These are phyloP conservation scores for Characodon lateralis DNA, from an alignment of 2,797 vertebrate genomes.

Conservation along the genomic window DNA sequence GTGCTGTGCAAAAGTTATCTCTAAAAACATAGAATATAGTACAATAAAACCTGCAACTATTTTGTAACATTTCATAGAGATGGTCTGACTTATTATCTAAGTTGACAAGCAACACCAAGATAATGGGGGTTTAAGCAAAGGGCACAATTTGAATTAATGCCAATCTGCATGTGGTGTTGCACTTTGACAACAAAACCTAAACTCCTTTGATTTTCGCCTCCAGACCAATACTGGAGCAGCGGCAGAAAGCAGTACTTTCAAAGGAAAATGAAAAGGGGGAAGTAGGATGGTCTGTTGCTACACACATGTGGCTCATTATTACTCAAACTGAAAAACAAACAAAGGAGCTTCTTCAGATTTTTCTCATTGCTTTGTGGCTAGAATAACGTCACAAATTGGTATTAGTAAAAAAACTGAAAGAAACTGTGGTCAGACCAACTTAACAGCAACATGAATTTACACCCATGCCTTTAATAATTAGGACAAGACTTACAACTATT, in stretches of 20 bases:
- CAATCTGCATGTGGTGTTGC: background rate
- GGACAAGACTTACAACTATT: too few species aligned
- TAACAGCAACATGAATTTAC: background rate
- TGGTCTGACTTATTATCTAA: too few species aligned
- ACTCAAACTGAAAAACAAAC: background rate
- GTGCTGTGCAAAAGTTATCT: background rate
- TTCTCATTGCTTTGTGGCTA: background rate
- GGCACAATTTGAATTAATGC: background rate
- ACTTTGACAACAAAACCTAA: background rate
- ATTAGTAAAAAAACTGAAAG: background rate
- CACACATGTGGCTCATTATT: background rate
- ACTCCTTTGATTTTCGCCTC: background rate
- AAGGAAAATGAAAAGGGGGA: constrained; percentile 9
- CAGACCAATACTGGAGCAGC: constrained; percentile 16
- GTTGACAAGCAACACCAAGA: background rate
- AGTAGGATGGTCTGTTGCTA: background rate
- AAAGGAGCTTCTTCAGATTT: background rate
- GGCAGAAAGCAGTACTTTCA: constrained; percentile 21
- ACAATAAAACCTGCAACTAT: too few species aligned
- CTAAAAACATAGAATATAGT: too few species aligned
- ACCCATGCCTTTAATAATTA: background rate
- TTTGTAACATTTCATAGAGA: too few species aligned
- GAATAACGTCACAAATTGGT: background rate
- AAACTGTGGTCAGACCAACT: background rate
- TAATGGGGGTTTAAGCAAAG: background rate